Evolutionary conservation across 2,888 invertebrate species (phyloP), one percentile per base, ranked within the genome.

Genomic region (Drosophila pegasa): DNA sequence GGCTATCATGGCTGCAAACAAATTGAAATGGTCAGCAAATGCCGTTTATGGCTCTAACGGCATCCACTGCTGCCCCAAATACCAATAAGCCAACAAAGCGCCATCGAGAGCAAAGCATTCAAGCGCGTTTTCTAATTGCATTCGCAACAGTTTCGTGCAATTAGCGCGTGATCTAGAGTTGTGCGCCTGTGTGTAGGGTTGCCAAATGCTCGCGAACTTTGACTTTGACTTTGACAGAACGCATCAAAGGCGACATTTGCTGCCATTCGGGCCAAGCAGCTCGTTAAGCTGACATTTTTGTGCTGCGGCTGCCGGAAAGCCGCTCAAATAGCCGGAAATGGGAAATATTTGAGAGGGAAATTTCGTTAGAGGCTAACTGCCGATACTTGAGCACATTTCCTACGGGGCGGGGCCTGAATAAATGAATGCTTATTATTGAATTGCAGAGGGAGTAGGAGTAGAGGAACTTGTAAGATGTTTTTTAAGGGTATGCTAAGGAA

Each of bases 131-230:
- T 63, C 62, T 82, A 87, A 84, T 82, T 78, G 78, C 87, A 78
- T 72, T 76, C 67, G 81, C 85, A 84, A 71, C 87, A 68, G 57
- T 71, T 73, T 64, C 64, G 33, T 71, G 78, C 77, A 83, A 81
- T 86, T 83, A 81, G 58, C 68, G 58, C 62, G 38, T 65, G 64
- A 57, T 65, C 68, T 62, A 51, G n/a, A 20, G 48, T 40, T 56
- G 70, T 41, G 58, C 14, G 14, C 3, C 7, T 10, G 35, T 25
- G 52, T 10, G 35, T 25, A 57, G 51, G 25, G 18, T 14, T 43
- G 41, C 18, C 55, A 10, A 20, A 38, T 57, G 57, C 18, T 18
- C 22, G 51, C 27, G 10, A 61, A 69, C 54, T 69, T 72, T 62
- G 70, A 69, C 55, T 69, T 54, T 51, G n/a, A n/a, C n/a, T n/a